Evolutionary conservation across 1,140 invertebrate genomes (phyloP), one percentile per base, ranked within the genome.

Genomic region (Nephila pilipes): DNA sequence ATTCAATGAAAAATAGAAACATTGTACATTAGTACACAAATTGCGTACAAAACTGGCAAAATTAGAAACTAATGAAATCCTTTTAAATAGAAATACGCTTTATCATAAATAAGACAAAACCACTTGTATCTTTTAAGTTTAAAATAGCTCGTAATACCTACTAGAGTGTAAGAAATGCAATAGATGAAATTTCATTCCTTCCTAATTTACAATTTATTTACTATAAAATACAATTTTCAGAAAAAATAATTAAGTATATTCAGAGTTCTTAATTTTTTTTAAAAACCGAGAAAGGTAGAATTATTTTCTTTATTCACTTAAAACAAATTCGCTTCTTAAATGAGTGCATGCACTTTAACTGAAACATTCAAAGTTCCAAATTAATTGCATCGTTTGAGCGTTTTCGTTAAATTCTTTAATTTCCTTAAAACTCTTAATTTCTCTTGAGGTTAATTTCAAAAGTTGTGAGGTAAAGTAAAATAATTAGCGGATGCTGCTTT

Each of bases 381-480:
- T 83, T 83, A 83, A 83, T 83, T 83, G 25, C 81, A 57, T 83
- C 81, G 54, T 83, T 83, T 83, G 81, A 83, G 54, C 22, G 54
- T 55, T 83, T 32, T 22, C n/a, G 54, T 25, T 29, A 57, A 57
- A 25, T 54, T 55, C 81, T 83, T 83, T 83, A 83, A 83, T 83
- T 83, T 55, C 22, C 54, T 83, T 83, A 83, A 83, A 83, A 83
- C 54, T 25, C 81, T 83, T 83, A 83, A 83, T 83, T 83, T 83
- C 81, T 83, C 81, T 83, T 57, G 81, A 83, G 81, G 81, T 83
- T 83, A 54, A 83, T 83, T 83, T 83, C 10, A 18, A 54, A 83
- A 83, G 54, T 83, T 54, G 38, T 57, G 81, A 55, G 38, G 54
- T 32, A 75, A 75, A 75, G 36, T n/a, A 54, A 83, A 83, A 83